A percentile compares a stretch with the other conserved stretches of the same genome.
These are phyloP conservation scores for Hydrocynus forskahlii DNA, from an alignment of 2,797 vertebrate species.

Conservation along the genomic window DNA sequence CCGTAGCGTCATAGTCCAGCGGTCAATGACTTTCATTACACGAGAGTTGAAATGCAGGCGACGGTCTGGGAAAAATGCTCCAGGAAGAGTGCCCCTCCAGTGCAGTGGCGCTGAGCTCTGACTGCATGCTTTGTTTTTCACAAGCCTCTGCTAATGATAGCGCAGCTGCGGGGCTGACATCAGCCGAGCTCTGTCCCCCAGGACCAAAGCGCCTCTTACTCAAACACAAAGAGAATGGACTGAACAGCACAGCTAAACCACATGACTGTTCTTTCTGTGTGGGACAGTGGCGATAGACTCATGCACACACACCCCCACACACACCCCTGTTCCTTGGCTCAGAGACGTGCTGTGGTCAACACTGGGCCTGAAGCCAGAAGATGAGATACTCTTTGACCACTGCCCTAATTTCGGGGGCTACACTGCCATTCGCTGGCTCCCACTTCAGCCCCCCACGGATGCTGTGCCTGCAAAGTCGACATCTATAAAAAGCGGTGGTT, in stretches of 20 bases:
- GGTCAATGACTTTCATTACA: slow-evolving; percentile 56
- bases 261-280: slow-evolving; percentile 1
- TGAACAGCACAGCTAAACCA: neutral
- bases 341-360: neutral
- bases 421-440: slow-evolving; percentile 17
- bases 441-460: slow-evolving; percentile 19
- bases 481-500: slow-evolving; percentile 43
- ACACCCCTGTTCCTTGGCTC: neutral
- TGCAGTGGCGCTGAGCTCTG: neutral
- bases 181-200: slow-evolving; percentile 63
- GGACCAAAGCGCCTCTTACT: slow-evolving; percentile 31
- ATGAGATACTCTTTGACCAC: neutral
- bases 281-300: slow-evolving; percentile 35
- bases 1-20: slow-evolving; percentile 55
- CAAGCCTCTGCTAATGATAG: slow-evolving; percentile 44
- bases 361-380: slow-evolving; percentile 6
- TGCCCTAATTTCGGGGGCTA: neutral
- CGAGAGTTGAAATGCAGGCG: slow-evolving; percentile 28
- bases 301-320: neutral
- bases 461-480: slow-evolving; percentile 47
- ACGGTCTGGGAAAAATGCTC: slow-evolving; percentile 43
- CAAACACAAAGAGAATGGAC: slow-evolving; percentile 5
- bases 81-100: slow-evolving; percentile 14
- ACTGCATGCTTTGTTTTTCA: slow-evolving; percentile 40
- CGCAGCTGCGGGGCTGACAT: slow-evolving; percentile 71